phyloP scores from a whole-genome alignment of 2,888 invertebrate genomes.

The Drosophila longiperda region DNA sequence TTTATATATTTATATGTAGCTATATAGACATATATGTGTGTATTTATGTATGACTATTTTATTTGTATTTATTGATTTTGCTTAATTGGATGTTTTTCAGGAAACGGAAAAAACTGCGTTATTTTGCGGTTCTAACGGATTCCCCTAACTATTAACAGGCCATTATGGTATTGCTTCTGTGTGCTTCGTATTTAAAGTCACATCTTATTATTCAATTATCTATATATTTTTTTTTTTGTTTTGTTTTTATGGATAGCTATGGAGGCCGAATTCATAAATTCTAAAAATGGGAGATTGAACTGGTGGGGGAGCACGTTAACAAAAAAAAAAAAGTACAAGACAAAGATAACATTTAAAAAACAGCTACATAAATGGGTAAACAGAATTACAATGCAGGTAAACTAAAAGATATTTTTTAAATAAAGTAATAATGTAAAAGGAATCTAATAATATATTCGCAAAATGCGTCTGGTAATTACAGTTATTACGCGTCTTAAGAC shows the following conservation, averaged over 20 bases:
- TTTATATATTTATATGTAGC: constrained; percentile 8
- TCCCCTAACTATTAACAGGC: constrained; percentile 63
- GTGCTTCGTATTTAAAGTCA: constrained; percentile 51
- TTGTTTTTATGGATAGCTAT: constrained; percentile 24
- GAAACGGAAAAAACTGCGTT: constrained; percentile 43
- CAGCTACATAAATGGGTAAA: neutral
- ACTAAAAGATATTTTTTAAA: neutral
- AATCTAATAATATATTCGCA: constrained; percentile 35
- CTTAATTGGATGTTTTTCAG: constrained; percentile 33
- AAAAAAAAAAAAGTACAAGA: neutral
- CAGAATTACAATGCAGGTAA: neutral
- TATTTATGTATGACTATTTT: constrained; percentile 21
- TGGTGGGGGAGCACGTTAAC: neutral
- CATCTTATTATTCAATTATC: constrained; percentile 19
- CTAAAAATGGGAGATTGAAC: neutral
- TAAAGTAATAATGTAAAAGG: neutral
- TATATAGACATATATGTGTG: constrained; percentile 7
- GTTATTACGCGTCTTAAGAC: constrained; percentile 37
- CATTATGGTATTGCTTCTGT: constrained; percentile 68
- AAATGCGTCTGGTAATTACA: constrained; percentile 42
- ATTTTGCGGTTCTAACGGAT: constrained; percentile 38
- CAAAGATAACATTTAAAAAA: neutral
- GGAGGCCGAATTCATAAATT: constrained; percentile 36
- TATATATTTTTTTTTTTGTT: constrained; percentile 27
- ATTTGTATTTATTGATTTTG: constrained; percentile 25